Evolutionary conservation across 2,797 vertebrate species (phyloP), one percentile per base, ranked within the genome.

Genomic region (Coluber constrictor): DNA sequence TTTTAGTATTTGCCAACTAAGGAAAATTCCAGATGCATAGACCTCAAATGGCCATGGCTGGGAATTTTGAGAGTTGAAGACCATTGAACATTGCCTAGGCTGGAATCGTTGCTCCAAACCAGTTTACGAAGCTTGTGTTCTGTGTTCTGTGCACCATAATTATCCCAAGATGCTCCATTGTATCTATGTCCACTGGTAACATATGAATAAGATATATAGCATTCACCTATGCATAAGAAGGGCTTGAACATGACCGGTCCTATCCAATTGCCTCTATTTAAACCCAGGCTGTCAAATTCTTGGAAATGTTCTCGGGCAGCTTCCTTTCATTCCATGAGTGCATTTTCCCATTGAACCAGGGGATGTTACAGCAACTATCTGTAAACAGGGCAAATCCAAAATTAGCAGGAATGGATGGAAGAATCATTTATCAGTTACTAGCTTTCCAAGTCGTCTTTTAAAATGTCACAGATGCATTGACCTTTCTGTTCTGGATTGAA

Each of bases 401-500:
- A 97, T 97, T 97, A 97, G 97, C 94, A 29, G 15, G 95, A 95
- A 96, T 96, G 97, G 97, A 95, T 95, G 95, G 94, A 96, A 96
- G 95, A 97, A 96, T 95, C 93, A 97, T 96, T 95, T 95, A 97
- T 96, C 97, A 96, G 96, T 96, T 96, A 91, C 89, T 96, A 96
- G 93, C 94, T 96, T 96, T 96, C 96, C 96, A 95, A 97, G 95
- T 94, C 96, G 95, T 96, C 95, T 96, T 97, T 97, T 87, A 15
- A 95, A 96, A 97, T 93, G 97, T 95, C 97, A 95, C 95, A 96
- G 96, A 43, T 91, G 94, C 91, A 87, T 37, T 95, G 97, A 97
- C 97, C 97, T 96, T 97, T 90, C 94, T 96, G 93, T 94, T 86
- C 94, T n/a, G 7, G 97, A 97, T 97, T 98, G 97, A 98, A 98